Conservation (phyloP, 2,797 vertebrate genomes). For the Nyctibius grandis region DNA sequence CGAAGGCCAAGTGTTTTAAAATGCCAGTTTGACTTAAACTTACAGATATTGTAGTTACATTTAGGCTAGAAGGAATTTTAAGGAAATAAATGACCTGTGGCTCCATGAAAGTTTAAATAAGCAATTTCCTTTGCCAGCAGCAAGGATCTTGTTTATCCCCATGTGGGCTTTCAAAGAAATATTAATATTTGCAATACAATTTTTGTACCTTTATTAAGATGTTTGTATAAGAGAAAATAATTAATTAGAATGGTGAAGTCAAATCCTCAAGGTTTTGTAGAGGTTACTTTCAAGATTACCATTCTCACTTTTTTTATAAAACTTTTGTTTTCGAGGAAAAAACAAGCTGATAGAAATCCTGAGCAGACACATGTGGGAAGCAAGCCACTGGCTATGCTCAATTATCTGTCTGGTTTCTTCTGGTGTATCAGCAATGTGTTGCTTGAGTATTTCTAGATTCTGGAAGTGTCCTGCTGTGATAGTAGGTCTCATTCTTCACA, state of each 20-base stretch:
- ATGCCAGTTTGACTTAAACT: conserved; percentile 18
- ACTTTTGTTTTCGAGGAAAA: neutral
- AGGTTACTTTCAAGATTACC: neutral
- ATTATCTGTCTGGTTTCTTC: neutral
- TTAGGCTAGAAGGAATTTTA: neutral
- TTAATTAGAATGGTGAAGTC: neutral
- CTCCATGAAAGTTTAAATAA: neutral
- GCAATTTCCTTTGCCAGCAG: neutral
- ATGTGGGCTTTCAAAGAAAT: neutral
- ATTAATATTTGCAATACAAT: neutral
- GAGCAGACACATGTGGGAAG: neutral
- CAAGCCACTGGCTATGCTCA: neutral
- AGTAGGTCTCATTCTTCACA: rapidly evolving
- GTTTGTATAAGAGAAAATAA: neutral
- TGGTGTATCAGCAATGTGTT: neutral
- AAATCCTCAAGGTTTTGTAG: neutral
- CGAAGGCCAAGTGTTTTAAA: conserved; percentile 24
- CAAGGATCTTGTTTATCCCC: neutral
- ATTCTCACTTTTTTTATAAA: neutral
- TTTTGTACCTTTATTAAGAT: neutral
- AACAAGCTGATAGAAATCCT: neutral
- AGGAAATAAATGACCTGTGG: neutral
- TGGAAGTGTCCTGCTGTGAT: neutral
- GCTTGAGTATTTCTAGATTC: neutral
- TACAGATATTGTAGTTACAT: neutral